Percentiles rank a stretch among this genome's conserved stretches.
Conservation (phyloP, 1,140 invertebrate species). For the Drosophila ambigua region DNA sequence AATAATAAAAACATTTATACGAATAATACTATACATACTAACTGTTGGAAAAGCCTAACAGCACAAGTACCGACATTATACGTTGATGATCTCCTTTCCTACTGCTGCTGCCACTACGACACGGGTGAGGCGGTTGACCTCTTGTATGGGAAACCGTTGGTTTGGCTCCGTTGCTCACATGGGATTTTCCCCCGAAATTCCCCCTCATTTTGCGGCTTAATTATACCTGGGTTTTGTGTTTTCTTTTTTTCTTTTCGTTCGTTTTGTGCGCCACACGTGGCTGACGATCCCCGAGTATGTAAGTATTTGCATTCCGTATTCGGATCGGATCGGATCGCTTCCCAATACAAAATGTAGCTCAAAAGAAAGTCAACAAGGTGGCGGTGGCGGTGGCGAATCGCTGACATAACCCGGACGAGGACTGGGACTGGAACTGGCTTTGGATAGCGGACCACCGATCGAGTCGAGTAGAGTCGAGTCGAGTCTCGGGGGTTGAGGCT, state of each 20-base stretch:
- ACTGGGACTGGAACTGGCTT: no score
- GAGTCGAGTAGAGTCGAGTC: constrained; percentile 12
- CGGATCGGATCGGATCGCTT: constrained; percentile 16
- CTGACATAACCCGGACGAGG: constrained; percentile 61
- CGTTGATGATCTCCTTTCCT: constrained; percentile 18
- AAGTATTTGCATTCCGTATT: constrained; percentile 69
- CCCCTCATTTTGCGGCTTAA: constrained; percentile 16
- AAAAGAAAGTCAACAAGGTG: constrained; percentile 76
- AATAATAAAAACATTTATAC: constrained; percentile 15
- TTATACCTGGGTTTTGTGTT: constrained; percentile 15
- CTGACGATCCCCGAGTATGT: constrained; percentile 37
- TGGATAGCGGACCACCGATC: constrained; percentile 7
- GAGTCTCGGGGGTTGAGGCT: neutral
- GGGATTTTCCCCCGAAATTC: constrained; percentile 28
- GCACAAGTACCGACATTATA: neutral
- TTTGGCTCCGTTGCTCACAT: neutral
- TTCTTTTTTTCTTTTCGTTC: constrained; percentile 19
- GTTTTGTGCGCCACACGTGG: constrained; percentile 40
- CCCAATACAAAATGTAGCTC: constrained; percentile 13
- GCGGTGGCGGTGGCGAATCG: constrained; percentile 29
- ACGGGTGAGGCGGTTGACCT: constrained; percentile 17
- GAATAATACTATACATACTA: neutral
- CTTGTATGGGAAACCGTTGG: constrained; percentile 18
- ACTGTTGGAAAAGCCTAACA: constrained; percentile 26
- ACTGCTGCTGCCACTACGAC: neutral